Conservation (phyloP, 2,113 vertebrate genomes). For the Myiopsitta monachus region DNA sequence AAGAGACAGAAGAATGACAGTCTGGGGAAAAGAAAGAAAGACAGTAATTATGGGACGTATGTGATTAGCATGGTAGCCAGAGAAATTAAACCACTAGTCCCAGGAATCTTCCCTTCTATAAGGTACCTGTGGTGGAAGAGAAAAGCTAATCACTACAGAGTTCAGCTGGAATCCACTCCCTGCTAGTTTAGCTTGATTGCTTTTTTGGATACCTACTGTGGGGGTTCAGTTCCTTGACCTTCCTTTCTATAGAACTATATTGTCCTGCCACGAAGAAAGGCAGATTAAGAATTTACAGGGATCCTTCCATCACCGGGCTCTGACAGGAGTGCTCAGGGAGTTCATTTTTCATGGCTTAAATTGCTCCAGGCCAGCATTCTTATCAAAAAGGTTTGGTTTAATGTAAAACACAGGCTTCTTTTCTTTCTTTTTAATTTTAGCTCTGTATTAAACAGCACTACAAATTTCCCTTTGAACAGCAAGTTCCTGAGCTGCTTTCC, state of each 20-base stretch:
- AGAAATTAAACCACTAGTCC: constrained; percentile 89
- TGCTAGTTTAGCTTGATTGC: constrained; percentile 91
- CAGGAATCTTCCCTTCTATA: constrained; percentile 86
- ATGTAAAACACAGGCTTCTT: constrained; percentile 71
- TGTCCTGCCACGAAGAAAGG: constrained; percentile 79
- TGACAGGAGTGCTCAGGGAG: constrained; percentile 78
- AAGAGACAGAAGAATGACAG: constrained; percentile 81
- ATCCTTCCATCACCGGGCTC: constrained; percentile 85
- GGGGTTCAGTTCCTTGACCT: constrained; percentile 81
- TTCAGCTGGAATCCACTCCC: constrained; percentile 85
- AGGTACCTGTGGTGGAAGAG: constrained; percentile 84
- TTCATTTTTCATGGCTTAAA: constrained; percentile 84
- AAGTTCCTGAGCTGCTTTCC: constrained; percentile 44
- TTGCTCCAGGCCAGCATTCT: constrained; percentile 78
- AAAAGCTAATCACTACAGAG: constrained; percentile 81
- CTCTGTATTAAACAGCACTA: constrained; percentile 38
- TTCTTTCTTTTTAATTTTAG: constrained; percentile 64
- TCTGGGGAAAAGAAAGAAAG: constrained; percentile 79
- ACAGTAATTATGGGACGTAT: constrained; percentile 82
- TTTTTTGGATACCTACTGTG: constrained; percentile 88
- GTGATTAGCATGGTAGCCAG: constrained; percentile 93
- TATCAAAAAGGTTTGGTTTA: constrained; percentile 75
- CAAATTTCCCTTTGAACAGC: constrained; percentile 56
- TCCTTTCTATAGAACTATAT: constrained; percentile 83
- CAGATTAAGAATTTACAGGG: constrained; percentile 91